Conservation (phyloP, 2,888 invertebrate species). For the Physocephala rufipes region DNA sequence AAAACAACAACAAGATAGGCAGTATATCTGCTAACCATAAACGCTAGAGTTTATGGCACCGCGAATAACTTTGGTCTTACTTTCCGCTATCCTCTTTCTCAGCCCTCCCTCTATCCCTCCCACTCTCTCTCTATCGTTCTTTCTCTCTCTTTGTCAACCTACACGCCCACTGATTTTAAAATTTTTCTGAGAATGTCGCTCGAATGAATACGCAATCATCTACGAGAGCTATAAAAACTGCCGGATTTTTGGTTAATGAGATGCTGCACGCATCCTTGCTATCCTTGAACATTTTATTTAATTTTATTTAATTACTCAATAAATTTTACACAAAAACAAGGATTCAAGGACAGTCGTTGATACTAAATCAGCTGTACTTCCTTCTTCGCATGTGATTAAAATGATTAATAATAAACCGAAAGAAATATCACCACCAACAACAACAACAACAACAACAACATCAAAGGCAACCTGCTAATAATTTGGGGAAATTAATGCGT, state of each 20-base stretch:
- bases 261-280: conserved; percentile 5
- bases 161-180: too few species aligned
- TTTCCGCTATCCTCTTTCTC: too few species aligned
- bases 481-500: too few species aligned
- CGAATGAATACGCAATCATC: conserved; percentile 4
- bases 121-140: too few species aligned
- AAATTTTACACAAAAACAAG: conserved; percentile 7
- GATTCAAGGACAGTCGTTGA: background rate
- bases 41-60: background rate
- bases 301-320: conserved; percentile 27
- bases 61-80: too few species aligned
- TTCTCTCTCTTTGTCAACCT: too few species aligned
- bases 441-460: too few species aligned
- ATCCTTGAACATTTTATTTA: conserved; percentile 28
- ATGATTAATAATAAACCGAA: too few species aligned
- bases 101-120: too few species aligned
- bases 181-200: background rate
- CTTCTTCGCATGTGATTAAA: background rate
- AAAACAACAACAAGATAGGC: background rate
- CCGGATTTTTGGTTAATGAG: conserved; percentile 16
- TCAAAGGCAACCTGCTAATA: too few species aligned
- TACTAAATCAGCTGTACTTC: background rate
- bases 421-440: too few species aligned
- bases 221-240: conserved; percentile 13
- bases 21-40: background rate